These are phyloP conservation scores for Chamaedrilus cognettii DNA, from an alignment of 2,888 invertebrate species.

Conservation along the genomic window DNA sequence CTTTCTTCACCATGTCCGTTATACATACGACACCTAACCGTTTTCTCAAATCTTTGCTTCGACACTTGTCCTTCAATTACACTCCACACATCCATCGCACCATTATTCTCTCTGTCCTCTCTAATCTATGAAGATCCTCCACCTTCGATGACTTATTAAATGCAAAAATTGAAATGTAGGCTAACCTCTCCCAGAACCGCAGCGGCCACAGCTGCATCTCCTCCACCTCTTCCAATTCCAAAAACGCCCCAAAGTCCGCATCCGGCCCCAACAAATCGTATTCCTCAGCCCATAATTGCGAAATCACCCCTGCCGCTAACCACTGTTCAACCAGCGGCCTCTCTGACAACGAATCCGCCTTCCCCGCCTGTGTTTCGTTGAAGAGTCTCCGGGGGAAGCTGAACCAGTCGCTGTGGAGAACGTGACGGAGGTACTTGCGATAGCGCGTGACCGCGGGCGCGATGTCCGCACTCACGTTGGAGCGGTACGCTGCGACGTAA, in stretches of 20 bases:
- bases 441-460: constrained; percentile 34
- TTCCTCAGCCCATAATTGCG: neutral
- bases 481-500: constrained; percentile 21
- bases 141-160: too few species aligned
- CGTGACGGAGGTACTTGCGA: constrained; percentile 41
- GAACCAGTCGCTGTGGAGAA: constrained; percentile 50
- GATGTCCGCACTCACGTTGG: constrained; percentile 18
- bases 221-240: constrained; percentile 39
- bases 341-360: too few species aligned
- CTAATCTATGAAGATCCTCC: too few species aligned
- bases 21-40: too few species aligned
- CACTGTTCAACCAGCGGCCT: neutral
- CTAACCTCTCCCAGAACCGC: constrained; percentile 38
- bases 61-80: too few species aligned
- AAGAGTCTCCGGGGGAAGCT: constrained; percentile 43
- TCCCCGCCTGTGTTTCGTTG: constrained; percentile 18
- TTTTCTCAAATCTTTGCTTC: too few species aligned
- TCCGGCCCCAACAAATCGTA: constrained; percentile 6
- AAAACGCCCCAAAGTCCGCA: constrained; percentile 34
- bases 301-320: constrained; percentile 7
- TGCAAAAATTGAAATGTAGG: too few species aligned
- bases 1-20: too few species aligned
- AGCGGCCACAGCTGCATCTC: constrained; percentile 30
- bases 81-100: too few species aligned
- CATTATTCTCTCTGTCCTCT: too few species aligned